Evolutionary conservation across 2,888 invertebrate genomes (phyloP), one percentile per base, ranked within the genome.

Genomic region (Andrena fulva): DNA sequence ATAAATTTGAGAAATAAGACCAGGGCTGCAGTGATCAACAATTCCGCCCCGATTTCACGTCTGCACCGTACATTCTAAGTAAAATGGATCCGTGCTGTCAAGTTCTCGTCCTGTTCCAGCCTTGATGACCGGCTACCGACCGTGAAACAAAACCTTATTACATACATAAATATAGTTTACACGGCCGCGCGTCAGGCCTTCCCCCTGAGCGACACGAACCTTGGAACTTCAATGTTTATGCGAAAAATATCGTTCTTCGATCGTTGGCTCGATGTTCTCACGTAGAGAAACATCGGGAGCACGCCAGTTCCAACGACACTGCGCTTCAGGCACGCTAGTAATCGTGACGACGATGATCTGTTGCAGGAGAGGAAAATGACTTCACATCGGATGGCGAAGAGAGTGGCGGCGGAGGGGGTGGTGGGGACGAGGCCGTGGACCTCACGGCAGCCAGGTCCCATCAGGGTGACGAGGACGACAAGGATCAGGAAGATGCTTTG

Each of bases 381-480:
- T 96, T 96, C 79, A 95, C 95, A 90, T 96, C 96, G 75, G 96
- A 96, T 88, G 96, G 96, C 89, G 96, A 96, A 80, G 93, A 93
- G 85, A 94, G 94, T 83, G 91, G 90, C 70, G 89, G 84, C 63
- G 90, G 91, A 31, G 92, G 91, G 50, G 91, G 89, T 64, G 89
- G 83, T 48, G 92, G 92, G 52, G 93, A 91, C 48, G 93, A 91
- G 69, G 91, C 95, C 82, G 93, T 93, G 80, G 94, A 93, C 78
- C 94, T 94, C 85, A 95, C 95, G 89, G 95, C 96, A 86, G 95
- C 96, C 93, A 96, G 96, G 91, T 96, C 96, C 67, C 96, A 96
- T 92, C 96, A 96, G 73, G 96, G 96, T 90, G 97, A 96, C 91
- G 96, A 96, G 95, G 96, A 96, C 87, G 96, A 96, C 52, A 96